phyloP scores from a whole-genome alignment of 2,888 invertebrate species.

The Oegoconia quadripuncta region DNA sequence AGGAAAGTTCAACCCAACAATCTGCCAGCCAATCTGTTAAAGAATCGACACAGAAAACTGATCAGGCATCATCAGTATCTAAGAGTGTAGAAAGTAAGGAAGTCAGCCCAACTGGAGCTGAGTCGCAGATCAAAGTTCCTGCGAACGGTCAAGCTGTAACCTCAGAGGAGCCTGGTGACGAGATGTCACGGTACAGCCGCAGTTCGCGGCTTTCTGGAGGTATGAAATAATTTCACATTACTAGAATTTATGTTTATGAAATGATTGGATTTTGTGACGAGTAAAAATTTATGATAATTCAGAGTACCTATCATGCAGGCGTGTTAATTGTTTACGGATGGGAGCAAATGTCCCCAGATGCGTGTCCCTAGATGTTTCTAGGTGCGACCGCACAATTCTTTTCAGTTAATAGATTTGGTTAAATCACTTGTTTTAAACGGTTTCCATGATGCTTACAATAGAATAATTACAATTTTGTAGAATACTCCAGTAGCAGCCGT shows the following conservation, averaged over 20 bases:
- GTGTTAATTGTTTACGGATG: no score
- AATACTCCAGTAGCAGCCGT: constrained; percentile 67
- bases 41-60: constrained; percentile 10
- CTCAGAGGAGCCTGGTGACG: constrained; percentile 52
- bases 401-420: no score
- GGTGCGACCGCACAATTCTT: no score
- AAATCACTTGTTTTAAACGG: no score
- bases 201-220: constrained; percentile 82
- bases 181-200: constrained; percentile 81
- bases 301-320: no score
- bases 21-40: constrained; percentile 2
- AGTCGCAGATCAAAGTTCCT: constrained; percentile 29
- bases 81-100: constrained; percentile 16
- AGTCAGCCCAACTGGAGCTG: constrained; percentile 33
- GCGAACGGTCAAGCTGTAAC: constrained; percentile 63
- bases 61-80: neutral
- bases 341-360: no score
- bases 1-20: neutral
- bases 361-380: no score
- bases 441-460: no score
- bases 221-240: constrained; percentile 34
- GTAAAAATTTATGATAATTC: no score
- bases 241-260: no score
- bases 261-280: no score
- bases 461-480: constrained; percentile 25